A percentile compares a stretch with the other conserved stretches of the same genome.
These are phyloP conservation scores for Heteromyza rotundicornis DNA, from an alignment of 2,888 invertebrate genomes.

Conservation along the genomic window DNA sequence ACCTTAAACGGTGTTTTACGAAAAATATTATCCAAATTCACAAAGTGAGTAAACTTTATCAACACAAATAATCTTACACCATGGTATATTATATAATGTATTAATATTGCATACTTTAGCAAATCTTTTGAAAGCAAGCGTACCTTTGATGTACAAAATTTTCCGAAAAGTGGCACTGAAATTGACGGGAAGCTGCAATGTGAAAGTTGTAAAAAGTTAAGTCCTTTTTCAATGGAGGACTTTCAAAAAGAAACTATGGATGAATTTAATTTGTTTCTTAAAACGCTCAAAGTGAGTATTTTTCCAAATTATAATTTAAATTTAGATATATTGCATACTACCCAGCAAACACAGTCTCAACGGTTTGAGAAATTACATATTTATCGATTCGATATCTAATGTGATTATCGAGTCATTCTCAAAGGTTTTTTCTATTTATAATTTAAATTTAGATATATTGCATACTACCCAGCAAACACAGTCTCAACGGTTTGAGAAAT, in stretches of 20 bases:
- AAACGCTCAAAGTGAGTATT: not conserved
- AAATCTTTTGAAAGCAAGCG: not conserved
- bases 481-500: no score
- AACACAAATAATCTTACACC: not conserved
- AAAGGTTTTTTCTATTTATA: no score
- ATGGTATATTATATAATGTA: conserved; percentile 1
- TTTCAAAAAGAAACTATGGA: not conserved
- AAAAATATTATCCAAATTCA: conserved; percentile 45
- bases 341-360: no score
- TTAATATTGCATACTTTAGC: not conserved
- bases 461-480: no score
- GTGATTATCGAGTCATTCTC: no score
- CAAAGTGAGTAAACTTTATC: conserved; percentile 33
- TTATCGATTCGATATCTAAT: no score
- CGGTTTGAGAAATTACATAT: no score
- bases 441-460: no score
- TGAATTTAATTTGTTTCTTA: not conserved
- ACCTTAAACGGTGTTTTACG: conserved; percentile 48
- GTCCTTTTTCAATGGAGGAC: not conserved
- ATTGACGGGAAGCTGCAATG: not conserved
- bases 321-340: no score
- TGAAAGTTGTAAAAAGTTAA: not conserved
- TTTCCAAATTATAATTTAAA: no score
- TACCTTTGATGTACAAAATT: conserved; percentile 20
- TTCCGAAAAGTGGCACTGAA: not conserved